phyloP scores from a whole-genome alignment of 2,113 vertebrate genomes.

The Grammomys surdaster region DNA sequence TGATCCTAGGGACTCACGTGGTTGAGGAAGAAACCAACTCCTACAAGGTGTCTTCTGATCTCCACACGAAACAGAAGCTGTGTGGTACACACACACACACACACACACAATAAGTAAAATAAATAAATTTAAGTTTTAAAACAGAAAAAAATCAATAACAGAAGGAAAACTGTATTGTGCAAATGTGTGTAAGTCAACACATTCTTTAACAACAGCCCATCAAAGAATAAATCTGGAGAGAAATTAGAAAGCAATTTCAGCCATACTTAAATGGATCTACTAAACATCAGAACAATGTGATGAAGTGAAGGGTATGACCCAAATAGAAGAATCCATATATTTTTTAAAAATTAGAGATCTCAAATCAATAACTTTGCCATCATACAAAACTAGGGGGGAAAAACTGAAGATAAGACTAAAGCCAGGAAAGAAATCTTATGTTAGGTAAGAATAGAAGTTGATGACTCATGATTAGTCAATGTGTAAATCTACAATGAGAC shows the following conservation, averaged over 20 bases:
- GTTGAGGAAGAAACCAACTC: background rate
- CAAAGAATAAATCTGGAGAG: background rate
- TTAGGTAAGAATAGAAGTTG: background rate
- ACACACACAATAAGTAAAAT: background rate
- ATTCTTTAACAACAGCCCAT: background rate
- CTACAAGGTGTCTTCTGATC: background rate
- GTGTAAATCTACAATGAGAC: background rate
- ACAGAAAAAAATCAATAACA: background rate
- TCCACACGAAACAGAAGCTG: background rate
- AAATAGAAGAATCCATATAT: background rate
- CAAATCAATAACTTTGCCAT: too few relatives aligned
- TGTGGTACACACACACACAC: background rate
- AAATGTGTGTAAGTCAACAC: background rate
- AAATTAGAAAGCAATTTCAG: conserved; percentile 9
- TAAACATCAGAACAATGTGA: background rate
- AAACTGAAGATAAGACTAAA: too few relatives aligned
- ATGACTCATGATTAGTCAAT: background rate
- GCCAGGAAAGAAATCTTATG: background rate
- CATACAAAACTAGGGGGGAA: too few relatives aligned
- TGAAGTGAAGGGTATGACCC: background rate
- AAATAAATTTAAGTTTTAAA: background rate
- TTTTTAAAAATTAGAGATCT: too few relatives aligned
- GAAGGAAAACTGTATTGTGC: background rate
- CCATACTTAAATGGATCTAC: background rate
- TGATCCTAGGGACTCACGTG: background rate